Evolutionary conservation across 2,797 vertebrate genomes (phyloP).

Genomic region (Buphagus erythrorhynchus): DNA sequence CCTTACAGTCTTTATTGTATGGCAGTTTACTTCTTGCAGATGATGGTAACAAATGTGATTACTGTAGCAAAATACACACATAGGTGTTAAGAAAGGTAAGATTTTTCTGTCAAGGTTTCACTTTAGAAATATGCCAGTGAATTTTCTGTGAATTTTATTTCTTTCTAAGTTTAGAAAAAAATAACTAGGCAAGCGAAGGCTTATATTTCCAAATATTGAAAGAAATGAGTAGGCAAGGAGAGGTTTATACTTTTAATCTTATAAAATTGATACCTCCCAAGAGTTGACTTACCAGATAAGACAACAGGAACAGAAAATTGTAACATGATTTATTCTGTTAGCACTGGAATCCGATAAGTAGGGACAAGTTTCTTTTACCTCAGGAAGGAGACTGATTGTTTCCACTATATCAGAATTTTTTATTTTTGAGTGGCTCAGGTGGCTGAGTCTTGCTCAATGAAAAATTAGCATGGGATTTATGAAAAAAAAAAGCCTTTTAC

Average conservation of each 20-base stretch:
- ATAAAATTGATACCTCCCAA: background rate
- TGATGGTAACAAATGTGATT: background rate
- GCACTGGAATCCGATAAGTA: background rate
- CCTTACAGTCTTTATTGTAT: background rate
- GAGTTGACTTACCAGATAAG: background rate
- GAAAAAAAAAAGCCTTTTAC: background rate
- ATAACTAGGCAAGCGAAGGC: background rate
- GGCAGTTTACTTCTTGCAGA: background rate
- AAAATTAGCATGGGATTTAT: background rate
- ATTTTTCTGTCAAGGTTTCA: background rate
- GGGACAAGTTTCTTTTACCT: background rate
- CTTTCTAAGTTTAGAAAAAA: background rate
- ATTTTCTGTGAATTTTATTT: background rate
- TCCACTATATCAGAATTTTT: background rate
- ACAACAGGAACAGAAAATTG: background rate
- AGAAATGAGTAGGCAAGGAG: background rate
- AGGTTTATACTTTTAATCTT: background rate
- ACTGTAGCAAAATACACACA: background rate
- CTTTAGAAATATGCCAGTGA: background rate
- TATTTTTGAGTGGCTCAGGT: background rate
- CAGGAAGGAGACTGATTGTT: background rate
- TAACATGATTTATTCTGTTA: background rate
- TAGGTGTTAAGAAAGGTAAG: background rate
- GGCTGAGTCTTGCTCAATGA: background rate
- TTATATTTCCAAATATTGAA: background rate